Percentiles rank a stretch among this genome's conserved stretches.
Evolutionary conservation across 2,888 invertebrate genomes (phyloP).

Genomic region (Tetragnatha montana): DNA sequence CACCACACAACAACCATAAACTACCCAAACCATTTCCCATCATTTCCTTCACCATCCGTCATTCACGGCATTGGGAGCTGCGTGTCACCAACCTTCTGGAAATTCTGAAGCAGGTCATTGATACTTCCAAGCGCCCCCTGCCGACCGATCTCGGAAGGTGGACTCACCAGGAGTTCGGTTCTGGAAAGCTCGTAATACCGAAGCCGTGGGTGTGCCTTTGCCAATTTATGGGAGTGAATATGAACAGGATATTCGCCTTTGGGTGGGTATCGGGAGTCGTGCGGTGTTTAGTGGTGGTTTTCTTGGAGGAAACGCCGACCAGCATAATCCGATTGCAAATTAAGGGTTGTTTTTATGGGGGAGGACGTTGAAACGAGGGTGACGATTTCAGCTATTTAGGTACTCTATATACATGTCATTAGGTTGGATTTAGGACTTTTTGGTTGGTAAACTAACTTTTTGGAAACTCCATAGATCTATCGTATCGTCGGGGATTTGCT

Average conservation of each 20-base stretch:
- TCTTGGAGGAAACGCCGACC: background rate
- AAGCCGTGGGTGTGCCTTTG: slow-evolving; percentile 15
- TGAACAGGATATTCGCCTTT: slow-evolving; percentile 19
- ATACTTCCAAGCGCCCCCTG: slow-evolving; percentile 46
- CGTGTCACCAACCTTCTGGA: slow-evolving; percentile 31
- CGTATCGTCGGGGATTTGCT: too few species aligned
- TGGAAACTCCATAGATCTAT: too few species aligned
- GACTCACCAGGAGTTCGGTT: background rate
- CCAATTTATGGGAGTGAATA: slow-evolving; percentile 1
- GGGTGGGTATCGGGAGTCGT: background rate
- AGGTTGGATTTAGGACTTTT: background rate
- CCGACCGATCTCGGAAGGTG: slow-evolving; percentile 44
- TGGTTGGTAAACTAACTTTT: too few species aligned
- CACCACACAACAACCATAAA: background rate
- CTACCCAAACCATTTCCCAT: background rate
- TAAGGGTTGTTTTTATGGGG: slow-evolving; percentile 1
- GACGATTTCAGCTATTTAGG: background rate
- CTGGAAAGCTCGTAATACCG: slow-evolving; percentile 10
- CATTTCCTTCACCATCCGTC: background rate
- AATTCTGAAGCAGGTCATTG: slow-evolving; percentile 44
- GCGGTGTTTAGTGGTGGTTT: background rate
- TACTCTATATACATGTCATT: slow-evolving; percentile 12
- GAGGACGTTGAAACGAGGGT: background rate
- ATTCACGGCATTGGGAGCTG: background rate
- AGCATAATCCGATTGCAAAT: background rate